Evolutionary conservation across 2,797 vertebrate genomes (phyloP), one percentile per base, ranked within the genome.

Genomic region (Sitta carolinensis): DNA sequence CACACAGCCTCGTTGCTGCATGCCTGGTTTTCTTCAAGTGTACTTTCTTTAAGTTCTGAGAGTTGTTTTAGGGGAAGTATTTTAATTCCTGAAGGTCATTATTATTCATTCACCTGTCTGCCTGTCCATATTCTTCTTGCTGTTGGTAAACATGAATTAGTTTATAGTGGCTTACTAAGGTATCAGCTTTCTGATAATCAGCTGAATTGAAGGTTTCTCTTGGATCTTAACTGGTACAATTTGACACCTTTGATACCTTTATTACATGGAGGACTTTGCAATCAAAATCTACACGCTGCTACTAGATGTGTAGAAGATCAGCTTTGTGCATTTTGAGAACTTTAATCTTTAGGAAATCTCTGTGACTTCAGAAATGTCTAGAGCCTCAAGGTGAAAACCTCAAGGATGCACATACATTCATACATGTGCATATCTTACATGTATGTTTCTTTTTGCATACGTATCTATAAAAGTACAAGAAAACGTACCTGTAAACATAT

Each of bases 401-500:
- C 16, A 36, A 5, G 21, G 27, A 10, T 32, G 19, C 15, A 17
- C 0, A 0, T 43, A 10, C 43, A 10, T 8, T 2, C 11, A 8
- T 16, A 25, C 5, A 4, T 1, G 1, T 26, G 9, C 5, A 3
- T 16, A 20, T 38, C 50, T 54, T 57, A 11, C 0, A 2, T 36
- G 1, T 29, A 0, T 61, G 7, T 48, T 14, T 58, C 3, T 55
- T 20, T 52, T 2, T 72, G 4, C 13, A 18, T 30, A 2, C 36
- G 4, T 54, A 7, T 34, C 9, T 75, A 5, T 27, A 62, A 40
- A 59, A 79, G 23, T 34, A 42, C 11, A 36, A 36, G 38, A n/a
- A 57, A 73, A 58, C 34, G 1, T 47, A 23, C 30, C 14, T n/a
- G 16, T 72, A 59, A 72, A 61, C 2, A 7, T 66, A 17, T n/a